phyloP scores from a whole-genome alignment of 2,888 invertebrate species.

The Stenotaenia linearis region DNA sequence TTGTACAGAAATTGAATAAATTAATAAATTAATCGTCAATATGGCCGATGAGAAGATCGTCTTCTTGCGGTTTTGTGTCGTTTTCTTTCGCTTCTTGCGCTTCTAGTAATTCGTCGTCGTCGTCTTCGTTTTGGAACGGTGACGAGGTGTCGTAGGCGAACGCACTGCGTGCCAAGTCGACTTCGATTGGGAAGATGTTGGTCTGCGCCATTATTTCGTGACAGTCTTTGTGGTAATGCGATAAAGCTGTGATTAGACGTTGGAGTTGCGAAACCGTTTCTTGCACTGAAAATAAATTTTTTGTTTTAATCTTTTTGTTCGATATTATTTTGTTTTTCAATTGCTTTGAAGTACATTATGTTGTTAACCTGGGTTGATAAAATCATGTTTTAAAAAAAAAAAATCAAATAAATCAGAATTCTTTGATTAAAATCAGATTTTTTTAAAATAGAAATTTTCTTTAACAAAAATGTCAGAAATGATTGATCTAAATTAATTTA shows the following conservation, averaged over 20 bases:
- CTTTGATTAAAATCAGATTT: too few species aligned
- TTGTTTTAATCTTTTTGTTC: too few species aligned
- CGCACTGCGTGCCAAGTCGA: constrained; percentile 84
- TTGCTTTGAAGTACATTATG: too few species aligned
- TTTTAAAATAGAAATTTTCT: too few species aligned
- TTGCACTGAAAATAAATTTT: constrained; percentile 56
- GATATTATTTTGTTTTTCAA: too few species aligned
- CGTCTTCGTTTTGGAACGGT: constrained; percentile 42
- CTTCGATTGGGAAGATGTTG: constrained; percentile 89
- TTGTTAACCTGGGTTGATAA: too few species aligned
- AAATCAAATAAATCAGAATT: too few species aligned
- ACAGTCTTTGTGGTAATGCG: constrained; percentile 68
- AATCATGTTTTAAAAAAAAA: too few species aligned
- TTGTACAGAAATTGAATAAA: too few species aligned
- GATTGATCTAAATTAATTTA: too few species aligned
- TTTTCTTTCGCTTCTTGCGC: constrained; percentile 39
- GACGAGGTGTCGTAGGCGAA: constrained; percentile 63
- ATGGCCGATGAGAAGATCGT: background rate
- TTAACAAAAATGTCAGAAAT: too few species aligned
- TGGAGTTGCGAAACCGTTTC: constrained; percentile 73
- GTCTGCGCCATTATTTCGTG: constrained; percentile 66
- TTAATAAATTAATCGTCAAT: background rate
- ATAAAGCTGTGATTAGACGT: constrained; percentile 75
- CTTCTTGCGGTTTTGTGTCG: background rate
- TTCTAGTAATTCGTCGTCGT: constrained; percentile 37